Percentiles rank a stretch among this genome's conserved stretches.
phyloP scores from a whole-genome alignment of 1,140 invertebrate genomes.

The Saccostrea glomerata region DNA sequence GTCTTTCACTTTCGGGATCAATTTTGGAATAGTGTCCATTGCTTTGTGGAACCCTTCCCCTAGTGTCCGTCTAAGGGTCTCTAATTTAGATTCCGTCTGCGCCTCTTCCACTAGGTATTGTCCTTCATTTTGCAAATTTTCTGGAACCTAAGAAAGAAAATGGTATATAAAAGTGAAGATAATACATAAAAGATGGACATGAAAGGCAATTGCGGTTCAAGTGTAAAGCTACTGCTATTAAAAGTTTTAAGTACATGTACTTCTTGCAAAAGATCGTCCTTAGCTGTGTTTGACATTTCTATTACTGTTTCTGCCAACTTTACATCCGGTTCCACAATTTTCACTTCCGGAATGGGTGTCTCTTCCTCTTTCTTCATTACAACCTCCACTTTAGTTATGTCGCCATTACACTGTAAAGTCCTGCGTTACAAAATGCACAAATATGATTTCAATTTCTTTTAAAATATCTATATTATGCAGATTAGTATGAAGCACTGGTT shows the following conservation, averaged over 20 bases:
- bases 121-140: background rate
- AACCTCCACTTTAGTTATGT: background rate
- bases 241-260: background rate
- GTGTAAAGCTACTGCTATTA: background rate
- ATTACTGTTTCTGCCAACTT: constrained; percentile 3
- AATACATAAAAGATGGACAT: background rate
- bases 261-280: background rate
- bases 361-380: constrained; percentile 12
- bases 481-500: too few species aligned
- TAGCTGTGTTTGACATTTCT: constrained; percentile 17
- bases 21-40: background rate
- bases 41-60: constrained; percentile 6
- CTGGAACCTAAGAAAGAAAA: background rate
- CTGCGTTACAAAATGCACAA: background rate
- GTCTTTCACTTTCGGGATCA: constrained; percentile 34
- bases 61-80: background rate
- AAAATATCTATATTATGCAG: too few species aligned
- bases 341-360: constrained; percentile 9
- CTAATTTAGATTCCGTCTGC: constrained; percentile 15
- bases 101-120: background rate
- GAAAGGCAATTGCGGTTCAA: background rate
- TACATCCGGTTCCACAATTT: constrained; percentile 27
- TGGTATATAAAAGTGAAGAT: background rate
- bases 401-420: constrained; percentile 10
- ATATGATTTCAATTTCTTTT: too few species aligned